phyloP scores from a whole-genome alignment of 2,888 invertebrate genomes.

The Oxyscelio sp. region DNA sequence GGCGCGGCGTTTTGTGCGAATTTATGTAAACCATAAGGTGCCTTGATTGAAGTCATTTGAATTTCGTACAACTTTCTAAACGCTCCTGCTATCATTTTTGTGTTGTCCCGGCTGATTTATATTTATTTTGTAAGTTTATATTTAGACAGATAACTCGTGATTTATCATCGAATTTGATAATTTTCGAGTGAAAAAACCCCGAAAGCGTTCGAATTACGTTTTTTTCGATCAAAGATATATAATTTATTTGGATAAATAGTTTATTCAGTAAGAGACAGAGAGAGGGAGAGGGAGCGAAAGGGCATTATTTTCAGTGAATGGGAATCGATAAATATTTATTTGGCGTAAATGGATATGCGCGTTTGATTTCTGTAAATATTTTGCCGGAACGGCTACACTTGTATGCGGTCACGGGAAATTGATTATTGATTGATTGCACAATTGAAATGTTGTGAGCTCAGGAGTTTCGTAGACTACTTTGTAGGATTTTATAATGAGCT shows the following conservation, averaged over 20 bases:
- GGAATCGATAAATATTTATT: conserved; percentile 54
- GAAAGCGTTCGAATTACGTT: not conserved
- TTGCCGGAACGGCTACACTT: conserved; percentile 4
- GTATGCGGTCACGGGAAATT: conserved; percentile 17
- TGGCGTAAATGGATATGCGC: conserved; percentile 29
- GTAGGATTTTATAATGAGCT: conserved; percentile 10
- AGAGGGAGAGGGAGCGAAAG: not conserved
- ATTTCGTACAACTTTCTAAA: conserved; percentile 44
- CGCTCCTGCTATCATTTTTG: conserved; percentile 9
- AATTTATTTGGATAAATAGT: no score
- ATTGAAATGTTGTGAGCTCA: not conserved
- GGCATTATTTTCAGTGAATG: conserved; percentile 42
- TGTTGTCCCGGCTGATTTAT: conserved; percentile 16
- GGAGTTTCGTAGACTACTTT: conserved; percentile 13
- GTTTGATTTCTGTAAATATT: conserved; percentile 37
- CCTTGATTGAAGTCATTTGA: conserved; percentile 17
- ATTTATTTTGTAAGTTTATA: conserved; percentile 22
- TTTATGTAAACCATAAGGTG: conserved; percentile 36
- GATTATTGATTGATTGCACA: conserved; percentile 54
- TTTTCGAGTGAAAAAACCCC: conserved; percentile 9
- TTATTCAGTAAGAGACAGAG: no score
- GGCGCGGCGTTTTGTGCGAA: conserved; percentile 19
- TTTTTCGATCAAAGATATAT: not conserved
- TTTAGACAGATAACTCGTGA: conserved; percentile 5
- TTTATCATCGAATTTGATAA: conserved; percentile 41